Base-by-base conservation (phyloP, 2,888 invertebrate genomes). In the Strigamia transsilvanica region DNA sequence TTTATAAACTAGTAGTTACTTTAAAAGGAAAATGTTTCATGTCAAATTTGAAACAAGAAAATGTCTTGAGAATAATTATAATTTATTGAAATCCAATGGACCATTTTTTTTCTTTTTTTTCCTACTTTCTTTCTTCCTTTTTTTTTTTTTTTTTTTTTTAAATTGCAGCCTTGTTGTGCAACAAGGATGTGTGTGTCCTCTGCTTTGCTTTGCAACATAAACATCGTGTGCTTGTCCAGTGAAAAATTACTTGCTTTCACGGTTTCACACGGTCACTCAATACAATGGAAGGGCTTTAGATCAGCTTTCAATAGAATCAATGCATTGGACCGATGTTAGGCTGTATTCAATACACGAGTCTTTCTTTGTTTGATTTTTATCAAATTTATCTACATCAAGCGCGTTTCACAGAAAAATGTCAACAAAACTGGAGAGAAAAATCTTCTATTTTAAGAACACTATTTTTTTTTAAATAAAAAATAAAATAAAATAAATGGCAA, bases 211-310 rank as follows among this genome's bases (percentile, higher is more conserved):
- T 38, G 15, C 32, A 73, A 12, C 32, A 21, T 21, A 66, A 66
- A 73, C 73, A 73, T 32, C 3, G 73, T 32, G 73, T 73, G 32
- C 73, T 73, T 73, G 73, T 73, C 73, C 73, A 73, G 73, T 73
- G 15, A 73, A 73, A 73, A 73, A 73, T 73, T 73, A 27, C 32
- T 73, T 73, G 13, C 56, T n/a, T 18, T 18, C 38, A 38, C 38
- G 15, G 12, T 51, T 51, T 51, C 18, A 51, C 51, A 15, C 51
- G 51, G 15, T 18, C 51, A 38, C 38, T 32, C 73, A 32, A 73
- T 32, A 13, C 32, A n/a, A 73, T 73, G 73, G 32, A 73, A 51
- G 18, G 51, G 51, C 51, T 51, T 27, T 51, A 51, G 51, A 51
- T 51, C 51, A 51, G 18, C n/a, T 13, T 13, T 51, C 51, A 51